Percentiles rank a stretch among this genome's conserved stretches.
Evolutionary conservation across 2,113 vertebrate species (phyloP).

Genomic region (Prionailurus bengalensis): DNA sequence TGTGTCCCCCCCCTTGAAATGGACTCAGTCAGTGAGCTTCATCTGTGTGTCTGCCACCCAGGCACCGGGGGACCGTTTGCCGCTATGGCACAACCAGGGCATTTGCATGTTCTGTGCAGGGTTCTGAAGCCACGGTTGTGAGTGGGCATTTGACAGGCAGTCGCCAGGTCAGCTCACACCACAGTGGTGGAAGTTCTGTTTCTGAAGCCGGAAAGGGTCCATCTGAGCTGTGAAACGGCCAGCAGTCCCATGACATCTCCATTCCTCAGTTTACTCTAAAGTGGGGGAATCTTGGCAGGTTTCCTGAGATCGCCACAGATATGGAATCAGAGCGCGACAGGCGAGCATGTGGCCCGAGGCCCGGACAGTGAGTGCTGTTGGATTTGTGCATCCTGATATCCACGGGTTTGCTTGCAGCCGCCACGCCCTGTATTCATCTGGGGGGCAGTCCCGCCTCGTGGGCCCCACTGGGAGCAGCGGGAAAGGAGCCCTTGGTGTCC

Average conservation of each 20-base stretch:
- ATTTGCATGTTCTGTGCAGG: not conserved
- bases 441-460: no score
- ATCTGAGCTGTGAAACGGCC: not conserved
- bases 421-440: no score
- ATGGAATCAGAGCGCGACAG: no score
- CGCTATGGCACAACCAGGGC: not conserved
- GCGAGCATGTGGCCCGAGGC: no score
- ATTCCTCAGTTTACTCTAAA: not conserved
- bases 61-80: no score
- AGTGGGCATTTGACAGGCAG: not conserved
- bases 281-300: not conserved
- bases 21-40: no score
- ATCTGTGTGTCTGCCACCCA: no score
- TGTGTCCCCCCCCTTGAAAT: no score
- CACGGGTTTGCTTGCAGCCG: no score
- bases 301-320: no score
- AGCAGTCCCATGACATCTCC: fast-evolving
- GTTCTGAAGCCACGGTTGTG: not conserved
- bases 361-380: not conserved
- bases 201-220: not conserved
- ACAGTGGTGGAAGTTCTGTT: not conserved
- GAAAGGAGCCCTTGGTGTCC: no score
- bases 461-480: no score
- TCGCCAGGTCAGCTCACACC: not conserved
- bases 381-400: not conserved